Evolutionary conservation across 2,888 invertebrate genomes (phyloP), one percentile per base, ranked within the genome.

Genomic region (Cheilosia urbana): DNA sequence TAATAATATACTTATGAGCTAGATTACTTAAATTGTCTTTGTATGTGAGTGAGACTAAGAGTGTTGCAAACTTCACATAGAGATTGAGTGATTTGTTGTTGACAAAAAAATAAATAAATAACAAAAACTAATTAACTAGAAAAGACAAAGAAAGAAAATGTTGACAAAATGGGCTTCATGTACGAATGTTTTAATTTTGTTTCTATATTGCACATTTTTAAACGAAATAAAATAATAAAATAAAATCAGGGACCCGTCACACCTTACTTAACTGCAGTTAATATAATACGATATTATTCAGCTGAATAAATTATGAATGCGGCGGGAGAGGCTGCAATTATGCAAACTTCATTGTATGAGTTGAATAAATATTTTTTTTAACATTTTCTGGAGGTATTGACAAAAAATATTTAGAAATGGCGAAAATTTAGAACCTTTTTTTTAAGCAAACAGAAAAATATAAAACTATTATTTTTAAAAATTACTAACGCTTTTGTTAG

Each of bases 21-120:
- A 84, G 11, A 57, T 63, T 42, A 21, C 40, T 37, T 27, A 21
- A 51, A 40, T 62, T 58, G n/a, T 62, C 42, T 24, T 42, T 62
- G 40, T 68, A 9, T 58, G 47, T 68, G 45, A 57, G 72, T 73
- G 51, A 69, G 69, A 53, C 69, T 84, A 80, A 80, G 75, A 80
- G 80, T 84, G 75, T 75, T 57, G 57, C 58, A 71, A 75, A 75
- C 84, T 84, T 84, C 80, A 84, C 80, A 80, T 75, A 53, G 57
- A 83, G 57, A 79, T 63, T 63, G 53, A 71, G 78, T 72, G 72
- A 40, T 49, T 57, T 55, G 1, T 24, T 69, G 17, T 55, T 13
- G 34, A 34, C 6, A 55, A 13, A 11, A 47, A 5, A 21, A 17
- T n/a, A 40, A 42, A 57, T 9, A n/a, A n/a, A n/a, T 47, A 47